Percentiles rank a stretch among this genome's conserved stretches.
Conservation (phyloP, 1,140 invertebrate genomes). For the Ceratoteleas bidentatus region DNA sequence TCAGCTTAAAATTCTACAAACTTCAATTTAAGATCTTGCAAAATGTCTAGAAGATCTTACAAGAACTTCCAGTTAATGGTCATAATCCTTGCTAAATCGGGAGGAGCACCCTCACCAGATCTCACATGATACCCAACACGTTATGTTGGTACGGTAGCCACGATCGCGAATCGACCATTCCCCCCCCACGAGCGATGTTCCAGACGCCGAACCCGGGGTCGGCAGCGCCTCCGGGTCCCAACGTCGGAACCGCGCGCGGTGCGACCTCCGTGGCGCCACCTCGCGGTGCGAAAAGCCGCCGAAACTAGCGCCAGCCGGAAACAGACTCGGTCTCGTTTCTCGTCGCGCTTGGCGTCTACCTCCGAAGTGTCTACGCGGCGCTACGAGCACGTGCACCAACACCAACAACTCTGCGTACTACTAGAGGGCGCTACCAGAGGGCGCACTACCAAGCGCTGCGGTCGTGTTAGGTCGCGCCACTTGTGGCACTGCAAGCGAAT, state of each 20-base stretch:
- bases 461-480: constrained; percentile 32
- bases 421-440: background rate
- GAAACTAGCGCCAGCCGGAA: background rate
- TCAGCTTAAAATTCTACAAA: too few species aligned
- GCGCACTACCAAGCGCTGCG: constrained; percentile 5
- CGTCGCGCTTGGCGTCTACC: background rate
- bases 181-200: too few species aligned
- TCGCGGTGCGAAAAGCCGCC: background rate
- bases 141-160: too few species aligned
- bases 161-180: too few species aligned
- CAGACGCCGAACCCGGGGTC: too few species aligned
- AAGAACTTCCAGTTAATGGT: too few species aligned
- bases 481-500: constrained; percentile 27
- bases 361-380: too few species aligned
- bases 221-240: too few species aligned
- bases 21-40: too few species aligned
- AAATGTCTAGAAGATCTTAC: too few species aligned
- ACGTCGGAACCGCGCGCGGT: too few species aligned
- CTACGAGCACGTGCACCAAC: background rate
- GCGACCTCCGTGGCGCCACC: constrained; percentile 10
- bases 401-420: background rate
- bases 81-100: too few species aligned
- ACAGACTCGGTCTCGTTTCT: background rate
- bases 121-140: background rate
- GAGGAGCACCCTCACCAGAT: background rate